phyloP scores from a whole-genome alignment of 2,888 invertebrate genomes.

The Lepidonotus clava region DNA sequence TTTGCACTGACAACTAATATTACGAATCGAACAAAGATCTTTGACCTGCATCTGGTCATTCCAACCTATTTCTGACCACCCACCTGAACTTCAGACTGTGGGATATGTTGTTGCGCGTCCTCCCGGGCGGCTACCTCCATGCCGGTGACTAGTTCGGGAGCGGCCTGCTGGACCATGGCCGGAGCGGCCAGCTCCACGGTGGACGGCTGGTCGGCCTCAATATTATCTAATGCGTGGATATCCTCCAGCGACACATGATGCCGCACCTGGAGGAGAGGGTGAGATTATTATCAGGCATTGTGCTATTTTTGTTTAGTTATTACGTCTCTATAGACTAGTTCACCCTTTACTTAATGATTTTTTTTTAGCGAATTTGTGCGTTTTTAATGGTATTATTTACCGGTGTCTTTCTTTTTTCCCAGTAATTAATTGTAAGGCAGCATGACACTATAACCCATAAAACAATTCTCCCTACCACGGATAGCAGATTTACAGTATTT shows the following conservation, averaged over 20 bases:
- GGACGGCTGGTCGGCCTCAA: conserved; percentile 13
- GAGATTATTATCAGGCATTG: not conserved
- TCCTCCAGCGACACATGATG: conserved; percentile 72
- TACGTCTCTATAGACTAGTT: no score
- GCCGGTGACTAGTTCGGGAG: not conserved
- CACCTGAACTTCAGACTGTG: conserved; percentile 55
- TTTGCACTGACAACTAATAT: no score
- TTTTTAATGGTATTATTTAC: no score
- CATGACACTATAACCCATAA: no score
- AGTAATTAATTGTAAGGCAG: no score
- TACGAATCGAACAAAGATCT: no score
- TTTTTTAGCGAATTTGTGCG: no score
- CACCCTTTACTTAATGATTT: no score
- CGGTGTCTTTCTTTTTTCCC: no score
- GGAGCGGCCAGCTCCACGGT: not conserved
- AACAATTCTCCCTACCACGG: no score
- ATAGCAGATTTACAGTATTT: no score
- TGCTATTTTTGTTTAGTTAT: not conserved
- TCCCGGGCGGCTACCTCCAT: not conserved
- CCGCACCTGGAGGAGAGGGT: conserved; percentile 5
- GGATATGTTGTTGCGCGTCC: conserved; percentile 11
- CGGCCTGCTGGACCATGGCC: not conserved
- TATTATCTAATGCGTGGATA: conserved; percentile 61
- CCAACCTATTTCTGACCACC: not conserved
- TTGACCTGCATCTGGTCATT: not conserved